Percentiles rank a stretch among this genome's conserved stretches.
phyloP scores from a whole-genome alignment of 2,797 vertebrate species.

The Molossus alvarezi region DNA sequence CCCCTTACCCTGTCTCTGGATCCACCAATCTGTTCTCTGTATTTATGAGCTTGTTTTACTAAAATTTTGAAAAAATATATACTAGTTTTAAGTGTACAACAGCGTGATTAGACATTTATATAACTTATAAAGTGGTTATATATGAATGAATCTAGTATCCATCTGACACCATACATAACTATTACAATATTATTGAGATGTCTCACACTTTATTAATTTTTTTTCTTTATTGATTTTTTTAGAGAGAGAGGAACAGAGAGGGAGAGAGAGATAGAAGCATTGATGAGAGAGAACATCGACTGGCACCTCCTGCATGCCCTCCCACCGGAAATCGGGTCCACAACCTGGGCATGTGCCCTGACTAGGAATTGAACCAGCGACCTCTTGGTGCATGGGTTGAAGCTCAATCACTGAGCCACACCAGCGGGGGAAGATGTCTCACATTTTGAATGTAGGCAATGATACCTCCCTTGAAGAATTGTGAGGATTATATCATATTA shows the following conservation, averaged over 20 bases:
- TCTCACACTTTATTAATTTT: neutral
- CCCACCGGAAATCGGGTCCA: too few species aligned
- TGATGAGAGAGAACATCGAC: too few species aligned
- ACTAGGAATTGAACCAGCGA: too few species aligned
- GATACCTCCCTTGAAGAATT: neutral
- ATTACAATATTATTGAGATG: neutral
- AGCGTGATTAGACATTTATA: neutral
- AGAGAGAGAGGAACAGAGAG: too few species aligned
- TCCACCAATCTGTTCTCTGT: neutral
- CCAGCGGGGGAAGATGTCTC: too few species aligned
- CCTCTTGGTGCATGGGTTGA: too few species aligned
- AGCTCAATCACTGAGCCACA: too few species aligned
- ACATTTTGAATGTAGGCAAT: neutral
- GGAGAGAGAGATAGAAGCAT: too few species aligned
- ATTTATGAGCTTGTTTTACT: neutral
- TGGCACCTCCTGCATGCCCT: too few species aligned
- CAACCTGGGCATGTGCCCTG: too few species aligned
- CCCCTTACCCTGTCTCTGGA: neutral
- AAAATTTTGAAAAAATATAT: neutral
- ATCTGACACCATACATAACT: neutral
- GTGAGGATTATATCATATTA: slow-evolving; percentile 7
- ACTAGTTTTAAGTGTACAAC: neutral
- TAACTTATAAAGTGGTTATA: neutral
- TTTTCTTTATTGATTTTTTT: too few species aligned
- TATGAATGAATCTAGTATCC: neutral